Evolutionary conservation across 2,888 invertebrate genomes (phyloP).

Genomic region (Tipula confusa): DNA sequence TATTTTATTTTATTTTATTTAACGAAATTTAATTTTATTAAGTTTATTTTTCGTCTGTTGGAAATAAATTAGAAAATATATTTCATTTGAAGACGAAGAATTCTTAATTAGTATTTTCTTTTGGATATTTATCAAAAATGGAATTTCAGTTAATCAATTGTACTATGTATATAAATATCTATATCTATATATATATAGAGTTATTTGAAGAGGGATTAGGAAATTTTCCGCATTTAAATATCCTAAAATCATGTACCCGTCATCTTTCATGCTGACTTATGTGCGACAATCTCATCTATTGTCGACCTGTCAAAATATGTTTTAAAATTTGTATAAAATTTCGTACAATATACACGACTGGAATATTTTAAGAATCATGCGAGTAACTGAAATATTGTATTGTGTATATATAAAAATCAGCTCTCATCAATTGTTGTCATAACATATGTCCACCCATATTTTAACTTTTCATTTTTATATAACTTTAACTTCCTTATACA

Average conservation of each 20-base stretch:
- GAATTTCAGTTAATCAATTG: slow-evolving; percentile 25
- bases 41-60: slow-evolving; percentile 25
- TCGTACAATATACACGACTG: background rate
- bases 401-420: background rate
- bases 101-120: slow-evolving; percentile 16
- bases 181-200: no score
- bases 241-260: background rate
- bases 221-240: background rate
- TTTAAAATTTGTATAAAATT: background rate
- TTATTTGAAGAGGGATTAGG: background rate
- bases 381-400: background rate
- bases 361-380: background rate
- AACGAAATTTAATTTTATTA: slow-evolving; percentile 7
- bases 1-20: background rate
- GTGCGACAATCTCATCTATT: slow-evolving; percentile 12
- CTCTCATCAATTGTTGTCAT: slow-evolving; percentile 20
- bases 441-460: slow-evolving; percentile 25
- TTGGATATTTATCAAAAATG: slow-evolving; percentile 25
- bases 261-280: background rate
- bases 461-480: background rate
- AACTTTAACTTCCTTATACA: background rate
- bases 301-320: background rate
- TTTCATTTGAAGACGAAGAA: slow-evolving; percentile 25
- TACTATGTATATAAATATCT: background rate
- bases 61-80: slow-evolving; percentile 16